These are phyloP conservation scores for Patella caerulea DNA, from an alignment of 2,888 invertebrate genomes.

Conservation along the genomic window DNA sequence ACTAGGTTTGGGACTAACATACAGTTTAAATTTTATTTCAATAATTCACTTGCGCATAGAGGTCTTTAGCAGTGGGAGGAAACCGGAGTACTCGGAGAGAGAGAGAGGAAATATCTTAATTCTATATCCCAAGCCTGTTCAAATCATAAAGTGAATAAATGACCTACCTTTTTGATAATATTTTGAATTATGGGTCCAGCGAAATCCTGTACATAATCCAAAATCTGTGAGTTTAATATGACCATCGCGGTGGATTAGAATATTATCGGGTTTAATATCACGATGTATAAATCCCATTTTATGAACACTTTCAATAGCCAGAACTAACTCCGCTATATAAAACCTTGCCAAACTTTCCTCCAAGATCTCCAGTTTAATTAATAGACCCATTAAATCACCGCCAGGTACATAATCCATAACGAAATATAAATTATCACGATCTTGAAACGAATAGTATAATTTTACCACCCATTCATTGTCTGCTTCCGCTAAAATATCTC, in stretches of 20 bases:
- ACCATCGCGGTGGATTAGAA: conserved; percentile 96
- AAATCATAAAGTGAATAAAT: no score
- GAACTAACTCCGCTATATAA: conserved; percentile 88
- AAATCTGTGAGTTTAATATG: conserved; percentile 99
- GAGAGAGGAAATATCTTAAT: no score
- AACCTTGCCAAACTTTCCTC: conserved; percentile 77
- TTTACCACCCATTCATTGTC: conserved; percentile 99
- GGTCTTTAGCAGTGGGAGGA: no score
- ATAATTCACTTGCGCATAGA: no score
- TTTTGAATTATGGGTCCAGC: conserved; percentile 99
- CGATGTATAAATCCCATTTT: conserved; percentile 99
- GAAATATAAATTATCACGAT: conserved; percentile 97
- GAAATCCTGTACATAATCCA: conserved; percentile 97
- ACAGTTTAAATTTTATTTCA: no score
- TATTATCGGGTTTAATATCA: conserved; percentile 97
- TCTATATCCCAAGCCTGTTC: no score
- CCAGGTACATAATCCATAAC: conserved; percentile 99
- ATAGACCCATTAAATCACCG: conserved; percentile 97
- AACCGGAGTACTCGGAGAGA: no score
- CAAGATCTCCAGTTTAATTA: conserved; percentile 97
- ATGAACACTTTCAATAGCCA: conserved; percentile 99
- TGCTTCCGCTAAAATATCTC: conserved; percentile 98
- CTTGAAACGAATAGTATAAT: conserved; percentile 98
- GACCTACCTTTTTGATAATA: conserved; percentile 86
- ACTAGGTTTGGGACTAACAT: no score